These are phyloP conservation scores for Archegozetes longisetosus DNA, from an alignment of 1,140 invertebrate species.

Conservation along the genomic window DNA sequence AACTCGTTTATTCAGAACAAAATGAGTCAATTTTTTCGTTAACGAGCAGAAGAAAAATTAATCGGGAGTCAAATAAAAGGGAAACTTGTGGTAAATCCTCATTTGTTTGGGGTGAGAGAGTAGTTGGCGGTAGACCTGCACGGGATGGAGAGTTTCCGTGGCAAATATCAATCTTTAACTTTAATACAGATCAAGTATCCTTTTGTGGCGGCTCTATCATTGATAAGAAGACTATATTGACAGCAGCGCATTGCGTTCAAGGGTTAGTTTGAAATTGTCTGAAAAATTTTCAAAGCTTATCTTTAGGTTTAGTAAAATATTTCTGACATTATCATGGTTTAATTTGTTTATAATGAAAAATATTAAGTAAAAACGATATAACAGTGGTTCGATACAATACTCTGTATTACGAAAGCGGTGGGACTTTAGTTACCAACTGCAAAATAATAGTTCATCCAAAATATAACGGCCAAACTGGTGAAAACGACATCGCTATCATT, in stretches of 20 bases:
- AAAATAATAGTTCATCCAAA: neutral
- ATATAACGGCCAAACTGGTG: neutral
- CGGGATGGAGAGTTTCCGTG: neutral
- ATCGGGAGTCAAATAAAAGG: no score
- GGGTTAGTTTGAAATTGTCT: neutral
- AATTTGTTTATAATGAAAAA: no score
- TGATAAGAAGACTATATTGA: neutral
- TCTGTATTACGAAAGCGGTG: neutral
- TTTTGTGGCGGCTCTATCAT: neutral
- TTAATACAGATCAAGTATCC: neutral
- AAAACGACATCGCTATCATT: neutral
- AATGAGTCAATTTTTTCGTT: no score
- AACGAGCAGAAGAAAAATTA: no score
- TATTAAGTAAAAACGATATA: no score
- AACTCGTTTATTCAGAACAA: no score
- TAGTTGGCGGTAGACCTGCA: neutral
- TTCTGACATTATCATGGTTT: no score
- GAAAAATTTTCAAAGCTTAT: no score
- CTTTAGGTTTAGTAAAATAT: no score
- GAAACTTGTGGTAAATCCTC: no score
- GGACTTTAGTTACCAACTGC: neutral
- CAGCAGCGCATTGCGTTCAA: neutral
- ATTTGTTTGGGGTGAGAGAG: constrained; percentile 38
- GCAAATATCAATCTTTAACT: neutral
- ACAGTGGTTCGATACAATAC: no score